Percentiles rank a stretch among this genome's conserved stretches.
phyloP scores from a whole-genome alignment of 2,888 invertebrate species.

The Cryptocephalus primarius region DNA sequence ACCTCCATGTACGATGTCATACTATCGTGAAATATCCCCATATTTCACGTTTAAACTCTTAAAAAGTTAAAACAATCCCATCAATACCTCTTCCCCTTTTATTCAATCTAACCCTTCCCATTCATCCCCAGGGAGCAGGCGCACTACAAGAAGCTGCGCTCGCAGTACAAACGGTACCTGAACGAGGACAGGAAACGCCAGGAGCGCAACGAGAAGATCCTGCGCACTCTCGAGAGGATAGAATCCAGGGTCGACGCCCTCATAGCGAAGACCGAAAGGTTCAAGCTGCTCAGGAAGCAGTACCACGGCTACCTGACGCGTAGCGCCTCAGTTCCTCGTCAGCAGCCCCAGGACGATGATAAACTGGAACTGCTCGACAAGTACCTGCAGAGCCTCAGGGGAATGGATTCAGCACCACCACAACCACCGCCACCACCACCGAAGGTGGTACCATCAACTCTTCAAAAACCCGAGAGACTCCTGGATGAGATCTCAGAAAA shows the following conservation, averaged over 20 bases:
- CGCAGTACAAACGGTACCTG: constrained; percentile 41
- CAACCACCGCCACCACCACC: neutral
- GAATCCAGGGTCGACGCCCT: constrained; percentile 46
- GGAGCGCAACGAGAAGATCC: constrained; percentile 47
- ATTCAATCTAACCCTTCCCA: neutral
- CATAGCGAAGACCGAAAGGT: constrained; percentile 48
- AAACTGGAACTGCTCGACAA: constrained; percentile 20
- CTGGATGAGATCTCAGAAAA: constrained; percentile 7
- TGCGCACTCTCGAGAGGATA: constrained; percentile 46
- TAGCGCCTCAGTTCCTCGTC: neutral
- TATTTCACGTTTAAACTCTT: too few species aligned
- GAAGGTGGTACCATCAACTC: neutral
- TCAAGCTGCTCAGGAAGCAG: constrained; percentile 39
- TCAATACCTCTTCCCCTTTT: too few species aligned
- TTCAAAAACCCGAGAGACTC: neutral
- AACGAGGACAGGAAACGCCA: constrained; percentile 48
- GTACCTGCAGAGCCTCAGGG: constrained; percentile 18
- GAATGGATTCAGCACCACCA: constrained; percentile 2
- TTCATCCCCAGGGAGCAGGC: constrained; percentile 26
- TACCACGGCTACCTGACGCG: constrained; percentile 23
- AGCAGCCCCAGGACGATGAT: constrained; percentile 10
- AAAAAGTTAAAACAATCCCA: too few species aligned
- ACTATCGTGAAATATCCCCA: too few species aligned
- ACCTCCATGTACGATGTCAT: too few species aligned
- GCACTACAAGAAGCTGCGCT: constrained; percentile 32